phyloP scores from a whole-genome alignment of 2,113 vertebrate species.

The Spea multiplicata region DNA sequence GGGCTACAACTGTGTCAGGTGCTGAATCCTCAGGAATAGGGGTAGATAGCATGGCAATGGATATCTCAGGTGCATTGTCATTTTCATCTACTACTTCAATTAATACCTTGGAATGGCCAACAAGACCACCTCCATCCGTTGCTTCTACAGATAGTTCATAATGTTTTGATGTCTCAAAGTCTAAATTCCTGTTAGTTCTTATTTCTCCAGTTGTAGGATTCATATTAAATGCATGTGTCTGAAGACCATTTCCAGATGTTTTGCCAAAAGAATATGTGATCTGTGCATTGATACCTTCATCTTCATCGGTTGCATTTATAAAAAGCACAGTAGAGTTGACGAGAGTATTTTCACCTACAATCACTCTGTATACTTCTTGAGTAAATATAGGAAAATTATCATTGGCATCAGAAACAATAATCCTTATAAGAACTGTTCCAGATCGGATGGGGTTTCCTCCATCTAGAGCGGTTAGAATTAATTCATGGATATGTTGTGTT shows the following conservation, averaged over 20 bases:
- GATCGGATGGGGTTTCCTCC: conserved; percentile 60
- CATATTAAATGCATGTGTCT: conserved; percentile 24
- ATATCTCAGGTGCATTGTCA: conserved; percentile 64
- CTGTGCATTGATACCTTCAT: conserved; percentile 52
- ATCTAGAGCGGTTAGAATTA: conserved; percentile 63
- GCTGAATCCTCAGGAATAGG: conserved; percentile 56
- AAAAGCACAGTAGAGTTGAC: conserved; percentile 15
- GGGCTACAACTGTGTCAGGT: conserved; percentile 57
- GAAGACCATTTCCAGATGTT: conserved; percentile 48
- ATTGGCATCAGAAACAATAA: conserved; percentile 61
- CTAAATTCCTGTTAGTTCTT: conserved; percentile 49
- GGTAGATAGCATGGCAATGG: conserved; percentile 53
- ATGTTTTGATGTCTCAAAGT: conserved; percentile 52
- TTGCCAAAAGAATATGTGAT: conserved; percentile 55
- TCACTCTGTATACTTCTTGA: conserved; percentile 46
- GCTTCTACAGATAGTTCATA: conserved; percentile 61
- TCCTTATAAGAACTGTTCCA: conserved; percentile 52
- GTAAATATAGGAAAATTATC: conserved; percentile 61
- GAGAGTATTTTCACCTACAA: conserved; percentile 52
- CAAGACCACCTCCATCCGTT: conserved; percentile 55
- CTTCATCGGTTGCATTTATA: conserved; percentile 55
- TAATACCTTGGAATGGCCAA: conserved; percentile 59
- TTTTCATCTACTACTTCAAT: conserved; percentile 70
- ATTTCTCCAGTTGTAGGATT: conserved; percentile 50
- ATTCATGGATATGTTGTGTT: conserved; percentile 45